Conservation (phyloP, 2,113 vertebrate species). For the Brachyhypopomus gauderio region DNA sequence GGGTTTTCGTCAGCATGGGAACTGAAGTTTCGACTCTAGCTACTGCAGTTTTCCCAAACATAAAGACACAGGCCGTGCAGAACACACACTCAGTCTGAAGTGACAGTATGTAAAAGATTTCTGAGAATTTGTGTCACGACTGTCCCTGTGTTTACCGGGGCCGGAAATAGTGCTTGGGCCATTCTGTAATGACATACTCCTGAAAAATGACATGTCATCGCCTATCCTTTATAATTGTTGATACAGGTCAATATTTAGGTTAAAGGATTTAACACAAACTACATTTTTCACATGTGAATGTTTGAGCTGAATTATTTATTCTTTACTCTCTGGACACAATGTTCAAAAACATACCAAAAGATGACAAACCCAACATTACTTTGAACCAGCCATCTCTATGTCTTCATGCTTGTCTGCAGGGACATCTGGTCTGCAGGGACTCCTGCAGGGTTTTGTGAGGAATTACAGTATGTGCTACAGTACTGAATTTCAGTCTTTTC, state of each 20-base stretch:
- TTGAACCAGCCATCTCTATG: neutral
- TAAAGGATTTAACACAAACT: neutral
- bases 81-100: neutral
- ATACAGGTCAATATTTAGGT: slow-evolving; percentile 6
- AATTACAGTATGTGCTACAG: no score
- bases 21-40: neutral
- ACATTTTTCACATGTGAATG: neutral
- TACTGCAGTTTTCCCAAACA: neutral
- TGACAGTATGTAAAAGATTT: neutral
- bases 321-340: neutral
- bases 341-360: neutral
- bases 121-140: slow-evolving; percentile 18
- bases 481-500: no score
- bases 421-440: no score
- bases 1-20: neutral
- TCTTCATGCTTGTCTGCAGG: neutral
- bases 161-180: slow-evolving; percentile 28
- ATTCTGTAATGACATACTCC: neutral
- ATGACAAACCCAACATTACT: neutral
- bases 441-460: no score
- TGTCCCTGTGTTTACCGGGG: slow-evolving; percentile 34
- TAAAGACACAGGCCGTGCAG: neutral
- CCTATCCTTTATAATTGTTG: neutral
- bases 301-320: slow-evolving; percentile 3
- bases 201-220: neutral